Conservation (phyloP, 2,888 invertebrate genomes). For the Cepaea hortensis region DNA sequence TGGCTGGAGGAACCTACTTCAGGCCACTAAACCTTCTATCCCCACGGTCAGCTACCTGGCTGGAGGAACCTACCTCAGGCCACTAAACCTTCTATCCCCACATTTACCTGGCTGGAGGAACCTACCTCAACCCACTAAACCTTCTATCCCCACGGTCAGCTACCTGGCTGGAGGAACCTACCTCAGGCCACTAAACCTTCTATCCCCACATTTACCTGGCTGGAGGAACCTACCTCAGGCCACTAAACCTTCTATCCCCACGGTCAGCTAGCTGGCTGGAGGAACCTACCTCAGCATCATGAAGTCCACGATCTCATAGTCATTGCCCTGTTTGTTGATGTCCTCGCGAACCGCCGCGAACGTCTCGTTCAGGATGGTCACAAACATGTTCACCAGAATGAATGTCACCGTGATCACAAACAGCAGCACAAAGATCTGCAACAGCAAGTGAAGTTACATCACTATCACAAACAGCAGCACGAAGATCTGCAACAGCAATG, state of each 20-base stretch:
- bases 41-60: no score
- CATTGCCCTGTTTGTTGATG: slow-evolving; percentile 71
- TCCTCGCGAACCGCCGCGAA: slow-evolving; percentile 72
- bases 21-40: not conserved
- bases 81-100: not conserved
- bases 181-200: no score
- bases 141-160: not conserved
- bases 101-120: not conserved
- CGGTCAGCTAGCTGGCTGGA: not conserved
- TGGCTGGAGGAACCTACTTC: not conserved
- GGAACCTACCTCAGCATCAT: slow-evolving; percentile 59
- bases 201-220: not conserved
- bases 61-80: no score
- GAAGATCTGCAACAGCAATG: not conserved
- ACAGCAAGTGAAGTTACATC: not conserved
- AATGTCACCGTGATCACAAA: slow-evolving; percentile 73
- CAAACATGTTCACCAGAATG: slow-evolving; percentile 76
- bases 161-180: no score
- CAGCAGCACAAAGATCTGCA: slow-evolving; percentile 71
- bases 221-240: no score
- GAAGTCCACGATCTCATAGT: slow-evolving; percentile 76
- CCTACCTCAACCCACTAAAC: not conserved
- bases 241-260: no score
- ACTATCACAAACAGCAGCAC: not conserved
- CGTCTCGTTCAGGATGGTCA: slow-evolving; percentile 75